Evolutionary conservation across 2,888 invertebrate genomes (phyloP).

Genomic region (Ectropis crepuscularia): DNA sequence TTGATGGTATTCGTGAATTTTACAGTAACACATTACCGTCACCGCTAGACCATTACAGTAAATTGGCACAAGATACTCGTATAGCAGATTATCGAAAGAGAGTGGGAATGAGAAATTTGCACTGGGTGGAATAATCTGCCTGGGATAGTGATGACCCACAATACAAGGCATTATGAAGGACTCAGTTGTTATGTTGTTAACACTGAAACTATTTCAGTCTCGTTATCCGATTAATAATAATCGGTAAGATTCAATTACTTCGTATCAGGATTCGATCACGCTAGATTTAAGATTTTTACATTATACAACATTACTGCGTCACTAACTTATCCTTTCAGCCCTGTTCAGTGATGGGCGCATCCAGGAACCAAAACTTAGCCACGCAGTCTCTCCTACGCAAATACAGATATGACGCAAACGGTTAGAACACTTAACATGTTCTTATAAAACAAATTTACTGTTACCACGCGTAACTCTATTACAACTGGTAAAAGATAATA

Average conservation of each 20-base stretch:
- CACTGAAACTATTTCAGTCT: not conserved
- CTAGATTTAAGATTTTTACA: not conserved
- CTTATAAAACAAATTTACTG: constrained; percentile 21
- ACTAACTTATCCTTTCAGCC: constrained; percentile 56
- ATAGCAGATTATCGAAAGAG: too few relatives aligned
- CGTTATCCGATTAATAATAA: not conserved
- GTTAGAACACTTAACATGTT: constrained; percentile 50
- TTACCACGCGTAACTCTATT: constrained; percentile 14
- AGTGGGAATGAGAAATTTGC: too few relatives aligned
- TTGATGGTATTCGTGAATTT: too few relatives aligned
- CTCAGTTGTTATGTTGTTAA: not conserved
- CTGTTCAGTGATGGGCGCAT: constrained; percentile 71
- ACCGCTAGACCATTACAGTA: too few relatives aligned
- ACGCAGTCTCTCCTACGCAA: constrained; percentile 73
- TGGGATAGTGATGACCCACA: too few relatives aligned
- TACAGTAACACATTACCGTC: too few relatives aligned
- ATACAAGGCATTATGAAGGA: too few relatives aligned
- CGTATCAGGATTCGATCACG: too few relatives aligned
- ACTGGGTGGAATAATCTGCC: too few relatives aligned
- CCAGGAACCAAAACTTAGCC: constrained; percentile 67
- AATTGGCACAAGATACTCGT: too few relatives aligned
- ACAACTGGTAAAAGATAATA: not conserved
- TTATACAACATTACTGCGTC: not conserved
- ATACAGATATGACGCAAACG: constrained; percentile 74
- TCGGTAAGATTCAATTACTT: not conserved